phyloP scores from a whole-genome alignment of 23 tunicate genomes.

The Diplosoma virens region DNA sequence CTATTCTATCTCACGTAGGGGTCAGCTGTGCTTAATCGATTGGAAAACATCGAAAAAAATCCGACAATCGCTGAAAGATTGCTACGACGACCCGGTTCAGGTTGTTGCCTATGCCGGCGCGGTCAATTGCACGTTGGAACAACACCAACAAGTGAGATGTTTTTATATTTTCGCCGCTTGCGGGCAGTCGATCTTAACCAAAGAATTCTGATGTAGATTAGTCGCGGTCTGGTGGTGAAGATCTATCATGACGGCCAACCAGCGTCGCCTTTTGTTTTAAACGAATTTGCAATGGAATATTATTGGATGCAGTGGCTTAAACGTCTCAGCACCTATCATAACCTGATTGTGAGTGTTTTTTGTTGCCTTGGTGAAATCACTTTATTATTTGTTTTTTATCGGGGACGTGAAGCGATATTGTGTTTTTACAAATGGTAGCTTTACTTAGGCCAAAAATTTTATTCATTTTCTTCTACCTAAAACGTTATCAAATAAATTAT shows the following conservation, averaged over 20 bases:
- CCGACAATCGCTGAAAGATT: slow-evolving; percentile 35
- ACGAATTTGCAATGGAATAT: slow-evolving; percentile 53
- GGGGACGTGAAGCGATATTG: too few relatives aligned
- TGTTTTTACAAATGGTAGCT: neutral
- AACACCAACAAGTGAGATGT: slow-evolving; percentile 23
- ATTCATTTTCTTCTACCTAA: too few relatives aligned
- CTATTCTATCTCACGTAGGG: too few relatives aligned
- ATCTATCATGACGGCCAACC: slow-evolving; percentile 66
- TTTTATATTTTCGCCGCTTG: neutral
- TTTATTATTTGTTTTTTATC: too few relatives aligned
- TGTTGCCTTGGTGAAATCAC: too few relatives aligned
- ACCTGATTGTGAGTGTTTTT: neutral
- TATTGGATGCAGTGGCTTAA: slow-evolving; percentile 76
- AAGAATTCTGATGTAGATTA: slow-evolving; percentile 17
- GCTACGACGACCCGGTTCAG: slow-evolving; percentile 83
- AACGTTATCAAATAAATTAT: too few relatives aligned
- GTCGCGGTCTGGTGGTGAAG: slow-evolving; percentile 60
- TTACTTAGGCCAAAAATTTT: neutral
- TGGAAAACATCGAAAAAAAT: slow-evolving; percentile 74
- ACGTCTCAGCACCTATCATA: slow-evolving; percentile 24
- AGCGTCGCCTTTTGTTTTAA: slow-evolving; percentile 54
- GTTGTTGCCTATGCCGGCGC: slow-evolving; percentile 90
- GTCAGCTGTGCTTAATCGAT: slow-evolving; percentile 51
- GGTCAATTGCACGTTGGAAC: slow-evolving; percentile 12
- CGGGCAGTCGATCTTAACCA: neutral